These are phyloP conservation scores for Lampropteryx suffumata DNA, from an alignment of 2,888 invertebrate genomes.

Conservation along the genomic window DNA sequence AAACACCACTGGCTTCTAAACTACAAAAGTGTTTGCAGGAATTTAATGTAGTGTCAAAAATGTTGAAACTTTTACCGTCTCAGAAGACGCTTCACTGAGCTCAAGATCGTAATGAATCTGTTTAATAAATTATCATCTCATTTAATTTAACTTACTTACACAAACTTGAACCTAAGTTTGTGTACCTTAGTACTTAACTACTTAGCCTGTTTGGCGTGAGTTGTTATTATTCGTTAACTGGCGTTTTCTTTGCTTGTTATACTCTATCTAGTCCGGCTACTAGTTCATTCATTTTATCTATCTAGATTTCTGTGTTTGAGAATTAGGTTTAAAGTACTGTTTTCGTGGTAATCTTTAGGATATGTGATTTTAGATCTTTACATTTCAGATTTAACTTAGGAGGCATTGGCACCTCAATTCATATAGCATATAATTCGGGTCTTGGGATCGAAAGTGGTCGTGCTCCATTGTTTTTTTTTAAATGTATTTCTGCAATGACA, in stretches of 20 bases:
- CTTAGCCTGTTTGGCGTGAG: slow-evolving; percentile 13
- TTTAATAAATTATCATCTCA: slow-evolving; percentile 38
- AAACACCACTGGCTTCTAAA: background rate
- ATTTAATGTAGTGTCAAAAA: slow-evolving; percentile 37
- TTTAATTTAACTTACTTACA: slow-evolving; percentile 30
- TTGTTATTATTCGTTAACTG: background rate
- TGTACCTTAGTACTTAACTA: slow-evolving; percentile 21
- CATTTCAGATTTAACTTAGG: too few species aligned
- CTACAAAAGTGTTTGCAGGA: slow-evolving; percentile 28
- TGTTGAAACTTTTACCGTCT: slow-evolving; percentile 36
- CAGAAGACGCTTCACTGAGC: slow-evolving; percentile 28
- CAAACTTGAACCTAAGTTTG: slow-evolving; percentile 25
- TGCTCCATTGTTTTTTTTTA: too few species aligned
- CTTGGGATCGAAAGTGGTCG: too few species aligned
- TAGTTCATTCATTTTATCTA: too few species aligned
- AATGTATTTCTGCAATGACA: too few species aligned
- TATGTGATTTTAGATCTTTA: too few species aligned
- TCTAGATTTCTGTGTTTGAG: too few species aligned
- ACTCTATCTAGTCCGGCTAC: too few species aligned
- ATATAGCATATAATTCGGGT: too few species aligned
- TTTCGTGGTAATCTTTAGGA: too few species aligned
- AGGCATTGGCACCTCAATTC: too few species aligned
- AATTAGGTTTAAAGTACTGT: too few species aligned
- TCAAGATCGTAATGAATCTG: slow-evolving; percentile 34
- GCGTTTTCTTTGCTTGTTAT: background rate